These are phyloP conservation scores for Fistularia commersonii DNA, from an alignment of 2,797 vertebrate species.

Conservation along the genomic window DNA sequence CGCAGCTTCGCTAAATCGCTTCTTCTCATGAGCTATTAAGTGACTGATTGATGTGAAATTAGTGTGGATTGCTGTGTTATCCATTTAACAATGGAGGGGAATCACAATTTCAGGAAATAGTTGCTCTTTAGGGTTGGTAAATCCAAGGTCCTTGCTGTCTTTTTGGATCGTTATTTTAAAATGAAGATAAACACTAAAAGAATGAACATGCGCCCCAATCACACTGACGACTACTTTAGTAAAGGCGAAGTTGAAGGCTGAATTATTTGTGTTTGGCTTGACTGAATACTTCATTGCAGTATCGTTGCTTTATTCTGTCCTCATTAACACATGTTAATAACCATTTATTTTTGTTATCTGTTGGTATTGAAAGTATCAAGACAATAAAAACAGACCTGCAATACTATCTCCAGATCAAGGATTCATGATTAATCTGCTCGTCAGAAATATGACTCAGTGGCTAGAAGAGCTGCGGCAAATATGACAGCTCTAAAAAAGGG, in stretches of 20 bases:
- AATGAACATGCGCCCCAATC: slow-evolving; percentile 24
- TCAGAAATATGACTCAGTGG: too few relatives aligned
- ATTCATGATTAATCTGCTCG: too few relatives aligned
- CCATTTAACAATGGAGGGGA: slow-evolving; percentile 27
- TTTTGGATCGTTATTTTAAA: slow-evolving; percentile 29
- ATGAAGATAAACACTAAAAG: slow-evolving; percentile 42
- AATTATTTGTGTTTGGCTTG: too few relatives aligned
- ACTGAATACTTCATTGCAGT: too few relatives aligned
- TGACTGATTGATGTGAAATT: slow-evolving; percentile 8
- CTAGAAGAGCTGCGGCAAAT: too few relatives aligned
- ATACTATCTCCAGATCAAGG: too few relatives aligned
- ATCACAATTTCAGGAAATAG: slow-evolving; percentile 41
- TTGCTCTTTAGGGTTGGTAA: slow-evolving; percentile 8
- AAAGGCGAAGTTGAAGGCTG: not conserved
- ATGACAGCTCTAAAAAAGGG: too few relatives aligned
- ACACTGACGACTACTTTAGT: slow-evolving; percentile 47
- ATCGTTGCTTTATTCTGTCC: too few relatives aligned
- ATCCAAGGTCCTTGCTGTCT: slow-evolving; percentile 19
- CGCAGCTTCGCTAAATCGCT: slow-evolving; percentile 3
- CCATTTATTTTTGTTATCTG: too few relatives aligned
- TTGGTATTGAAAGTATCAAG: too few relatives aligned
- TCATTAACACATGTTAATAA: too few relatives aligned
- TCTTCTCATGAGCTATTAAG: not conserved
- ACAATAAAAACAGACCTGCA: too few relatives aligned
- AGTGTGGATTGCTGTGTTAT: slow-evolving; percentile 15